Conservation (phyloP, 2,113 vertebrate genomes). For the Centropristis striata region DNA sequence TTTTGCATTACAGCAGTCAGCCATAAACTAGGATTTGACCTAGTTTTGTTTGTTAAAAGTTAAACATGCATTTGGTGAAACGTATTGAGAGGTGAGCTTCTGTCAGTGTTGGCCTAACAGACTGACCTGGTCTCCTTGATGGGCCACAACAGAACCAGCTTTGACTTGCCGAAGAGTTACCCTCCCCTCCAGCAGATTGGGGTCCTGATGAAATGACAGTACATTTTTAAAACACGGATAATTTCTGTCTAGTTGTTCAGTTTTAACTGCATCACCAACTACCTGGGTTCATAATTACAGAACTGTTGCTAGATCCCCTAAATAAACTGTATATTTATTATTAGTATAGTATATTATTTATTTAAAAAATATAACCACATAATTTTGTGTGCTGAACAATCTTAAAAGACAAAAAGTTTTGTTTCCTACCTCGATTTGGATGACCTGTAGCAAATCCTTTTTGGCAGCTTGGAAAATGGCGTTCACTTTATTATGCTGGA, state of each 20-base stretch:
- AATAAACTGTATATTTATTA: neutral
- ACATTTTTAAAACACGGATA: neutral
- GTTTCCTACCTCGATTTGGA: conserved; percentile 88
- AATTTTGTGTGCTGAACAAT: neutral
- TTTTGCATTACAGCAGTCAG: too few species aligned
- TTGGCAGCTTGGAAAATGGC: conserved; percentile 92
- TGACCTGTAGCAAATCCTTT: conserved; percentile 91
- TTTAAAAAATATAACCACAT: neutral
- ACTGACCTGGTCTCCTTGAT: conserved; percentile 95
- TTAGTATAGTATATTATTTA: neutral
- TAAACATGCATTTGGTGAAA: neutral
- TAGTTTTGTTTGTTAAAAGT: neutral
- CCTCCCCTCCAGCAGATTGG: conserved; percentile 88
- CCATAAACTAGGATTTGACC: too few species aligned
- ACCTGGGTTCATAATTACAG: neutral
- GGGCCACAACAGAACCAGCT: conserved; percentile 89
- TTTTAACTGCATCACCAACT: neutral
- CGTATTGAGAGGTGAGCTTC: neutral
- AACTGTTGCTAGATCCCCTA: neutral
- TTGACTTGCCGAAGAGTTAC: conserved; percentile 92
- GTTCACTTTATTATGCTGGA: conserved; percentile 83
- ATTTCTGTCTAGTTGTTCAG: neutral
- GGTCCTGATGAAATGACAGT: conserved; percentile 83
- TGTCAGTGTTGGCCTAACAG: neutral
- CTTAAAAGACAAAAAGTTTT: neutral